Evolutionary conservation across 2,113 vertebrate genomes (phyloP).

Genomic region (Falcunculus frontatus): DNA sequence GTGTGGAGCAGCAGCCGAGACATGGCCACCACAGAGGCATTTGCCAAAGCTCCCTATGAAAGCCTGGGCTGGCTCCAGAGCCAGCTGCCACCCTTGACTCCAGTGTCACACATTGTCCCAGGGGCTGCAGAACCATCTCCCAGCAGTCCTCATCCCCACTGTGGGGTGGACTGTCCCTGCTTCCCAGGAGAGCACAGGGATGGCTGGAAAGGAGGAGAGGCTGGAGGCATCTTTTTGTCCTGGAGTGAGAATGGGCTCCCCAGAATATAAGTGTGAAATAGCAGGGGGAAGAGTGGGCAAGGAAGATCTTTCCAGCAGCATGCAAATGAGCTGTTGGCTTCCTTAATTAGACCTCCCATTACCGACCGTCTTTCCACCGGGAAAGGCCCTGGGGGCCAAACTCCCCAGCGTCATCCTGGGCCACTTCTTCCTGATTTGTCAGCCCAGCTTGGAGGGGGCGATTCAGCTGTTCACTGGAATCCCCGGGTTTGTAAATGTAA

Average conservation of each 20-base stretch:
- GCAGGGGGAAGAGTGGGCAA: not conserved
- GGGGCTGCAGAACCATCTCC: not conserved
- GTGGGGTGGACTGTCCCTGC: not conserved
- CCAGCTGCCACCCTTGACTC: fast-evolving
- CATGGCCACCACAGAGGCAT: fast-evolving
- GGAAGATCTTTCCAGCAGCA: not conserved
- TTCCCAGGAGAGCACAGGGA: not conserved
- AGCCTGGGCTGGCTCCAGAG: not conserved
- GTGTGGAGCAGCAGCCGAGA: fast-evolving
- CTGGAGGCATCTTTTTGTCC: not conserved
- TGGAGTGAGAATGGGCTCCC: fast-evolving
- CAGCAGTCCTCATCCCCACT: fast-evolving
- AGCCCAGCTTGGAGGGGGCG: not conserved
- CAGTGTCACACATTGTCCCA: fast-evolving
- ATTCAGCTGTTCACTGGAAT: not conserved
- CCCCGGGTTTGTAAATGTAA: not conserved
- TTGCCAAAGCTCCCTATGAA: not conserved
- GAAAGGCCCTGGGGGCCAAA: not conserved
- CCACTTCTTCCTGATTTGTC: not conserved
- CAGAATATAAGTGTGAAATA: not conserved
- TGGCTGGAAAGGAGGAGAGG: not conserved
- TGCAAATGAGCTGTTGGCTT: not conserved
- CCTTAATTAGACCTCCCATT: not conserved
- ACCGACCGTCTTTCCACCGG: fast-evolving
- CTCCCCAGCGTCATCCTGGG: not conserved